Evolutionary conservation across 2,113 vertebrate species (phyloP), one percentile per base, ranked within the genome.

Genomic region (Bungarus multicinctus): DNA sequence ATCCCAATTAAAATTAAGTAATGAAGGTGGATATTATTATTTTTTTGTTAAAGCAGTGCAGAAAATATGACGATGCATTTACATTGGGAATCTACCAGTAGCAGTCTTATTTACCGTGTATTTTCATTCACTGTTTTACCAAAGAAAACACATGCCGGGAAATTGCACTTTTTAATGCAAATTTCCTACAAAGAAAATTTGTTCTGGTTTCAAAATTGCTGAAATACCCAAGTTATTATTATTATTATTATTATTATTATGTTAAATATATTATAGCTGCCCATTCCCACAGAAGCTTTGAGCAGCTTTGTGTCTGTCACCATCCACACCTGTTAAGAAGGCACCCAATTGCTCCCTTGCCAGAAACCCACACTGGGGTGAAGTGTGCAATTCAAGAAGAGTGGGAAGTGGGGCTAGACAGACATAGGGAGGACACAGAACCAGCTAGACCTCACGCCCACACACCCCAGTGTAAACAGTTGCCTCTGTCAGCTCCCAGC

Each of bases 391-490:
- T 1, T 0, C 5, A 10, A n/a, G 43, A 0, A 4, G 12, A 1
- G 54, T 16, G 11, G 20, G 85, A 95, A 94, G 85, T 88, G 88
- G 58, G 39, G 88, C 92, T 64, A 93, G 92, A 90, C 92, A 64
- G 92, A 93, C 89, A 81, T 91, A 93, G 92, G 87, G 87, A 92
- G 93, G 93, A 91, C 92, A 90, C 43, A 74, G 88, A 94, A 39
- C 43, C 93, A 87, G 93, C 85, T 88, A 93, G 90, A 92, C 94
- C 93, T 93, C 92, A 52, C 92, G 81, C 92, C 92, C 55, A 93
- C 92, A 53, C 92, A 93, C 85, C 93, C 90, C 93, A 81, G 88
- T 87, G 89, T 93, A 93, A 93, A 90, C 89, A 90, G 92, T 90
- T 87, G 89, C 86, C 58, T 88, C 93, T 91, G 89, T 88, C 90